These are phyloP conservation scores for Pseudorhiza aurosa DNA, from an alignment of 30 jellyfish, hydroid and myxozoan genomes.

Conservation along the genomic window DNA sequence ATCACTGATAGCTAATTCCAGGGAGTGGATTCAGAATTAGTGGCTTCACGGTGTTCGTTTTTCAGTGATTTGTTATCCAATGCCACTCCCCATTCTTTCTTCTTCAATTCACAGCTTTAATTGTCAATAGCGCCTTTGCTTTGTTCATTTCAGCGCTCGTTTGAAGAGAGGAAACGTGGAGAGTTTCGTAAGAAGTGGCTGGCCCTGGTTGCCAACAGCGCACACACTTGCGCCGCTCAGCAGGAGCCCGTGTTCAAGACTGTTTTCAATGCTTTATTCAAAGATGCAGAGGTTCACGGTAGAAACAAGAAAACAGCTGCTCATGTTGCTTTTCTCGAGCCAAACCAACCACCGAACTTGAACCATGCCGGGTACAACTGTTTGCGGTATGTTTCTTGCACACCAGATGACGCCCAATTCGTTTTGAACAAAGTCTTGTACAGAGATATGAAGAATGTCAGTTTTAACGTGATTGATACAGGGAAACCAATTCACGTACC, in stretches of 20 bases:
- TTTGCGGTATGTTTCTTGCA: constrained; percentile 85
- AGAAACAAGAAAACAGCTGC: constrained; percentile 73
- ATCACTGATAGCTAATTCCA: too few relatives aligned
- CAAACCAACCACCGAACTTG: constrained; percentile 44
- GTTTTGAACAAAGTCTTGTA: constrained; percentile 66
- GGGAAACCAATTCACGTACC: constrained; percentile 97
- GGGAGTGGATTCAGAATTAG: too few relatives aligned
- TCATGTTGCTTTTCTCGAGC: constrained; percentile 83
- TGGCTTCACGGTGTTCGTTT: too few relatives aligned
- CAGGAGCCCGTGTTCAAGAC: constrained; percentile 86
- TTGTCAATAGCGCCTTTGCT: too few relatives aligned
- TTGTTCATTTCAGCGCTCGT: constrained; percentile 66
- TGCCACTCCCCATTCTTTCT: too few relatives aligned
- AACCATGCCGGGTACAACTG: constrained; percentile 55
- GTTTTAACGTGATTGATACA: constrained; percentile 84
- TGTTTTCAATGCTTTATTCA: constrained; percentile 63
- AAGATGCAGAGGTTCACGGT: constrained; percentile 86
- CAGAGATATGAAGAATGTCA: constrained; percentile 86
- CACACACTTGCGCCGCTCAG: constrained; percentile 82
- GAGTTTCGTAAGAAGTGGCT: constrained; percentile 82
- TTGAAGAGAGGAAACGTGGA: constrained; percentile 92
- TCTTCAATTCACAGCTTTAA: too few relatives aligned
- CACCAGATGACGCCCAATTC: constrained; percentile 69
- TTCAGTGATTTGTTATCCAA: too few relatives aligned
- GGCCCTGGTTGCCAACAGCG: constrained; percentile 65